phyloP scores from a whole-genome alignment of 1,140 invertebrate genomes.

The Muscidifurax raptorellus region DNA sequence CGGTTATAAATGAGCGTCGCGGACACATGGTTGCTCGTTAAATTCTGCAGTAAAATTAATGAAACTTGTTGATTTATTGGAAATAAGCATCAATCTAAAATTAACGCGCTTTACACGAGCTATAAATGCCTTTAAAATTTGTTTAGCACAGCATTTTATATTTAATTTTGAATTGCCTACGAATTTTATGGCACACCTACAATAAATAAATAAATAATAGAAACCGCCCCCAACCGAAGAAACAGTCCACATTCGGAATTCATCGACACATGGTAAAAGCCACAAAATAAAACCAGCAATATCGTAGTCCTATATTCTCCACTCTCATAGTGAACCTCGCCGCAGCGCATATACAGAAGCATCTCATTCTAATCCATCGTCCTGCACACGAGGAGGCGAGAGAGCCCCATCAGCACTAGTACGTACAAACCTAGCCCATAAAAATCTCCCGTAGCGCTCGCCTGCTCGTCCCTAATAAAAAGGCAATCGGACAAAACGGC shows the following conservation, averaged over 20 bases:
- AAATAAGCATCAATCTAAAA: too few species aligned
- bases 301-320: not conserved
- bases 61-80: too few species aligned
- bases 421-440: not conserved
- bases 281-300: not conserved
- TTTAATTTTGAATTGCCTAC: too few species aligned
- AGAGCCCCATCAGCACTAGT: not conserved
- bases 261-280: too few species aligned
- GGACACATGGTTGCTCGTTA: too few species aligned
- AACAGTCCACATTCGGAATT: not conserved
- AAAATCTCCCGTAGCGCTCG: not conserved
- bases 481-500: slow-evolving; percentile 1
- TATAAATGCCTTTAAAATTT: too few species aligned
- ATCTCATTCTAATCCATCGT: slow-evolving; percentile 1
- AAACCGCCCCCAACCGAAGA: not conserved
- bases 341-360: not conserved
- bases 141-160: too few species aligned
- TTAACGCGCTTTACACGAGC: too few species aligned
- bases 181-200: too few species aligned
- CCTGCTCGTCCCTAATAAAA: not conserved
- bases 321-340: not conserved
- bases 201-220: too few species aligned
- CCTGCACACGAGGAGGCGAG: not conserved
- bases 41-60: too few species aligned
- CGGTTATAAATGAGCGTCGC: too few species aligned